Evolutionary conservation across 2,797 vertebrate genomes (phyloP), one percentile per base, ranked within the genome.

Genomic region (Gymnoscopelus braueri): DNA sequence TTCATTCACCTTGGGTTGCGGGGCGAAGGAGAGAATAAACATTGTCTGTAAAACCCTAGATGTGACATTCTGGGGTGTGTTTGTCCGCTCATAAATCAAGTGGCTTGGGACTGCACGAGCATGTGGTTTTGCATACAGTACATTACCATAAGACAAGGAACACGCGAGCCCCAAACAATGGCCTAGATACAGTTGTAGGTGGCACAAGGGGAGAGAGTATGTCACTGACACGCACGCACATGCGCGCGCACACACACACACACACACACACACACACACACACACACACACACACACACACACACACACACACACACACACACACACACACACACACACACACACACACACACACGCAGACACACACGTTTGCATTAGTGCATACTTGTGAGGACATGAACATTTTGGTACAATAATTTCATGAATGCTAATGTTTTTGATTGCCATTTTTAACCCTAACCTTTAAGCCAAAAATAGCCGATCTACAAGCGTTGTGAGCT

Each of bases 181-280:
- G 82, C 86, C 89, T 77, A 88, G 68, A 90, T 89, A 81, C 71
- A 44, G 72, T 52, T 78, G 54, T 51, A 79, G 71, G 67, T 56
- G 77, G 69, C 55, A 71, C 15, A 26, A 66, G 50, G 54, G 63
- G 68, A 67, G 59, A 55, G 8, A 56, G 57, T 60, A 12, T 14
- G 19, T 56, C 52, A 15, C 29, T 5, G 29, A 29, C 26, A 29
- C 26, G 12, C 60, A 50, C 62, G 69, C 74, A 29, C 68, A 68
- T 50, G 44, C 49, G 66, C 19, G 24, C 60, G 71, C 50, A 49
- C 48, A 39, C 50, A 53, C 61, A 60, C 58, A 52, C 66, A 60
- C 52, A n/a, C n/a, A n/a, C n/a, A n/a, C n/a, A n/a, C n/a, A n/a
- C n/a, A n/a, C n/a, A n/a, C n/a, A n/a, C n/a, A n/a, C n/a, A n/a